These are phyloP conservation scores for Formica aserva DNA, from an alignment of 2,888 invertebrate species.

Conservation along the genomic window DNA sequence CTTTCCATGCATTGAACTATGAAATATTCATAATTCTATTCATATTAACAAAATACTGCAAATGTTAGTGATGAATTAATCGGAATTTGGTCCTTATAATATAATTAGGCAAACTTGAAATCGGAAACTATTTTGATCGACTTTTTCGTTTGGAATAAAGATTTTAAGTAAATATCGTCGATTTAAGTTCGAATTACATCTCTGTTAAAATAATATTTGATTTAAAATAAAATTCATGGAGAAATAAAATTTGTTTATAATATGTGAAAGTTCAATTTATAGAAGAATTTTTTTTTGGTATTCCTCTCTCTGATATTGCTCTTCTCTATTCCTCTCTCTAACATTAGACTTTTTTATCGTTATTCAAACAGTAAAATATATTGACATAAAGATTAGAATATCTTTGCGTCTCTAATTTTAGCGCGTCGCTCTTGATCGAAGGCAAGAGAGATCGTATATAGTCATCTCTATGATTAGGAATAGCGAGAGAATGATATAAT, in stretches of 20 bases:
- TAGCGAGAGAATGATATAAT: slow-evolving; percentile 42
- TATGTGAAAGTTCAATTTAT: neutral
- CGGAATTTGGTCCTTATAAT: neutral
- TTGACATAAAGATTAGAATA: neutral
- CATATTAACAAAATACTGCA: neutral
- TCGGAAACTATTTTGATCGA: neutral
- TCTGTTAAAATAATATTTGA: neutral
- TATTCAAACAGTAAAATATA: neutral
- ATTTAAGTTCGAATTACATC: neutral
- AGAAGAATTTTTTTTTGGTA: neutral
- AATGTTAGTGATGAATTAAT: neutral
- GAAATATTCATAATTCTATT: neutral
- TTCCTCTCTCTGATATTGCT: neutral
- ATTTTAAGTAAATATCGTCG: neutral
- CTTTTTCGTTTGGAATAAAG: neutral
- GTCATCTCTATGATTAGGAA: slow-evolving; percentile 56
- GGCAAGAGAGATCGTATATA: slow-evolving; percentile 33
- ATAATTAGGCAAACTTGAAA: neutral
- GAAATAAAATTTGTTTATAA: neutral
- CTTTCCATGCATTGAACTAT: neutral
- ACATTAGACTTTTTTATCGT: neutral
- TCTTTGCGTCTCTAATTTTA: slow-evolving; percentile 8
- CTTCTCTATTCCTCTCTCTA: neutral
- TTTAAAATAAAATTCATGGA: neutral
- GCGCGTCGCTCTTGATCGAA: slow-evolving; percentile 50